Base-by-base conservation (phyloP, 1,140 invertebrate species). In the Drosophila tsacasi region DNA sequence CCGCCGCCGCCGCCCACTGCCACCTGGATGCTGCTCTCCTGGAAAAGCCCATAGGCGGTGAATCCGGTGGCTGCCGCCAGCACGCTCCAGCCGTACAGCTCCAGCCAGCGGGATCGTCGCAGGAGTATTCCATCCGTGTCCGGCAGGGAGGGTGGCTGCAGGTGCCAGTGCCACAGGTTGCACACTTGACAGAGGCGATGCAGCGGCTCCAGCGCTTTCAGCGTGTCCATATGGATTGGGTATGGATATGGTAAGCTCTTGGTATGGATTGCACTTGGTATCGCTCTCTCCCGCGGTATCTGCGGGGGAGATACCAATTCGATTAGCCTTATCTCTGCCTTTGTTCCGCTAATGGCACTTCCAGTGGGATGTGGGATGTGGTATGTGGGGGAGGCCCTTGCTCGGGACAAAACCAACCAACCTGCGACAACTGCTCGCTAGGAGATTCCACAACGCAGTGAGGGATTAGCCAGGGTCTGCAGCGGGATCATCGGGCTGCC, bases 91-190 rank as follows among this genome's bases (percentile, higher is more conserved):
- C 79, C 52, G 67, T 92, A 92, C 7, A 79, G 35, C 55, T 91
- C 80, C 39, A 92, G 65, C 61, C 69, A 54, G 37, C 83, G 80
- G 1, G 71, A 80, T 8, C 74, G 74, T 5, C 54, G 74, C 1
- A 81, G 59, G 12, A 61, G 66, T 6, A 65, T n/a, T 12, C 55
- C 35, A 5, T 55, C 50, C 12, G 60, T n/a, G 8, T 74, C 67
- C 0, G 67, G 67, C 30, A 21, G 62, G 1, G 66, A 8, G 6
- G 49, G 15, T n/a, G 10, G 7, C 9, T 2, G 19, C 10, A 78
- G 37, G 17, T 64, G 83, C 74, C 83, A 85, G 13, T 79, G 83
- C 63, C 83, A 76, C 44, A 92, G 66, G 17, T 72, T 73, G 65
- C 76, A 76, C 46, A 91, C 17, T 23, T 84, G 89, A 35, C 66